Base-by-base conservation (phyloP, 2,888 invertebrate genomes). In the Kryphioiulus occultus region DNA sequence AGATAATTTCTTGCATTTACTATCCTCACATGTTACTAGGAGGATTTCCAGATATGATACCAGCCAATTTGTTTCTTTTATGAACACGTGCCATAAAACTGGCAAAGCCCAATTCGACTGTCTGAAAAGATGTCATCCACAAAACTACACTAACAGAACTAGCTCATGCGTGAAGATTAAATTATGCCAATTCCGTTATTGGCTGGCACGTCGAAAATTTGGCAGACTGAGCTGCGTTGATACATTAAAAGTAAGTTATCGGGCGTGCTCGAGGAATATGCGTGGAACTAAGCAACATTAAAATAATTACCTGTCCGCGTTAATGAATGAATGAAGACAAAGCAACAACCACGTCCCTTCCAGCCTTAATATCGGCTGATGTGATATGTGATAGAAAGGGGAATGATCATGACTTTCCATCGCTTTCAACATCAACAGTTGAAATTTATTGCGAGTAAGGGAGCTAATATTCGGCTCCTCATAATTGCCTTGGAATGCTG, bases 401-500 rank as follows among this genome's bases (percentile, higher is more conserved):
- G 59, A 68, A 68, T 68, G 59, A 68, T 68, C 59, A 68, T 68
- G n/a, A 68, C 59, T 68, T 68, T 68, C 26, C 59, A 68, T 68
- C 59, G 59, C 59, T 68, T 68, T 68, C 59, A 68, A 68, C 59
- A 68, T 68, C 59, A 84, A 42, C 84, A 84, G 84, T 84, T 32
- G 84, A 84, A 35, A 84, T 84, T 84, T 84, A 84, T 84, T 84
- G 39, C 84, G 17, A 39, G 39, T 35, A 84, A 84, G 84, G 39
- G 39, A 84, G 84, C 84, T 84, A 84, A 84, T 84, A 84, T 84
- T 84, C 84, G 19, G 39, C 35, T 42, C 39, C 39, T 84, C 35
- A 84, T 84, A 84, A 84, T 84, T 84, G 84, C 39, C 84, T 84
- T 84, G 84, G 84, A 84, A 84, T 39, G 84, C 32, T 84, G 84